A percentile compares a stretch with the other conserved stretches of the same genome.
phyloP scores from a whole-genome alignment of 2,888 invertebrate genomes.

The Willowsia nigromaculata region DNA sequence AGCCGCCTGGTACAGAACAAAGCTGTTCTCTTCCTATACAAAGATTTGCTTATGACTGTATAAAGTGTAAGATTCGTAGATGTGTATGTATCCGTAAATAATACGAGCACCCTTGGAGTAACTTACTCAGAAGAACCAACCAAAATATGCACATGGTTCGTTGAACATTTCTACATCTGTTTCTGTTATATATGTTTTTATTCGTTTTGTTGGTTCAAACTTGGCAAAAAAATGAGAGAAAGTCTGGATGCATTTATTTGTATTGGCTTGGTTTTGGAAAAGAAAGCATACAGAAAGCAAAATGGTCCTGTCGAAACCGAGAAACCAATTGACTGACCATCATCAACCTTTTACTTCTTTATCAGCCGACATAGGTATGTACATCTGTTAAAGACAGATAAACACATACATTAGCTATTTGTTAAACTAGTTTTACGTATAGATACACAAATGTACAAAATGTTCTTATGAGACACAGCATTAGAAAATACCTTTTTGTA shows the following conservation, averaged over 20 bases:
- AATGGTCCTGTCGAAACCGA: too few relatives aligned
- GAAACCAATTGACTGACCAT: background rate
- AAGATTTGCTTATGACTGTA: background rate
- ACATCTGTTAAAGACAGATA: too few relatives aligned
- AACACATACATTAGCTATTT: too few relatives aligned
- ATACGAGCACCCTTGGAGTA: constrained; percentile 7
- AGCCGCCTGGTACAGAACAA: background rate
- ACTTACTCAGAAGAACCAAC: constrained; percentile 20
- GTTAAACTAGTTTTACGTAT: background rate
- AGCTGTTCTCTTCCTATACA: background rate
- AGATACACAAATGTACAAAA: background rate
- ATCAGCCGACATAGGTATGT: too few relatives aligned
- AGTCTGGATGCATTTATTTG: background rate
- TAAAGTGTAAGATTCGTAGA: background rate
- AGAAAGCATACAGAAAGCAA: background rate
- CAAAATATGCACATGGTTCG: constrained; percentile 46
- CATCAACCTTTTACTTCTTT: background rate
- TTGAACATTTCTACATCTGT: constrained; percentile 63
- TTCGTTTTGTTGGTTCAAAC: background rate
- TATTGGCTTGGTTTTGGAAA: background rate
- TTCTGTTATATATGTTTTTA: constrained; percentile 27
- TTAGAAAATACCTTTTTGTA: background rate
- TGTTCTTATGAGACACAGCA: background rate
- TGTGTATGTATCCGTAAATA: background rate
- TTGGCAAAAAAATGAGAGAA: background rate